Percentiles rank a stretch among this genome's conserved stretches.
These are phyloP conservation scores for Turnix velox DNA, from an alignment of 2,113 vertebrate genomes.

Conservation along the genomic window DNA sequence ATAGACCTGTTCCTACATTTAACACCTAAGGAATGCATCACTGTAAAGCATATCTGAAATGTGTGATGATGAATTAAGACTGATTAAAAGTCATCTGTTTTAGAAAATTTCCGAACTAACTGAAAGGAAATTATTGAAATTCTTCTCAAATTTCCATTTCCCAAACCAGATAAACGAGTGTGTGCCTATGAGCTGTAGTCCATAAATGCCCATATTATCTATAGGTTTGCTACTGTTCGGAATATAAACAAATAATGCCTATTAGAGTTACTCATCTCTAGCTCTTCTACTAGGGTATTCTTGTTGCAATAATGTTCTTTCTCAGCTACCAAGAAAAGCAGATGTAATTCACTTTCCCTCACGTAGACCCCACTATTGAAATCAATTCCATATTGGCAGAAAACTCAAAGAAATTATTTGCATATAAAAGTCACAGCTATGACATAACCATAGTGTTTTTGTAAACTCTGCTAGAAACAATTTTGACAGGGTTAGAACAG, in stretches of 20 bases:
- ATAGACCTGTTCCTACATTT: background rate
- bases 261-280: background rate
- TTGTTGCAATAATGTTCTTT: background rate
- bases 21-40: background rate
- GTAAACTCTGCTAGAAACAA: background rate
- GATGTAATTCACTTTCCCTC: background rate
- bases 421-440: background rate
- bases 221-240: background rate
- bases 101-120: background rate
- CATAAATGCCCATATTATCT: background rate
- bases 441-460: conserved; percentile 5
- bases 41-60: background rate
- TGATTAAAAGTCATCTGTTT: background rate
- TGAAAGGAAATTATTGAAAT: background rate
- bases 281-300: background rate
- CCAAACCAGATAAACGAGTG: background rate
- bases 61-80: background rate
- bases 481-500: background rate
- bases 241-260: background rate
- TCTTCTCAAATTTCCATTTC: background rate
- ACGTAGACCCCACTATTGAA: background rate
- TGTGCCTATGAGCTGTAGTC: background rate
- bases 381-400: background rate
- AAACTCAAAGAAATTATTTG: background rate
- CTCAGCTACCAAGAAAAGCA: background rate